phyloP scores from a whole-genome alignment of 2,797 vertebrate genomes.

The Enteromius fasciolatus region DNA sequence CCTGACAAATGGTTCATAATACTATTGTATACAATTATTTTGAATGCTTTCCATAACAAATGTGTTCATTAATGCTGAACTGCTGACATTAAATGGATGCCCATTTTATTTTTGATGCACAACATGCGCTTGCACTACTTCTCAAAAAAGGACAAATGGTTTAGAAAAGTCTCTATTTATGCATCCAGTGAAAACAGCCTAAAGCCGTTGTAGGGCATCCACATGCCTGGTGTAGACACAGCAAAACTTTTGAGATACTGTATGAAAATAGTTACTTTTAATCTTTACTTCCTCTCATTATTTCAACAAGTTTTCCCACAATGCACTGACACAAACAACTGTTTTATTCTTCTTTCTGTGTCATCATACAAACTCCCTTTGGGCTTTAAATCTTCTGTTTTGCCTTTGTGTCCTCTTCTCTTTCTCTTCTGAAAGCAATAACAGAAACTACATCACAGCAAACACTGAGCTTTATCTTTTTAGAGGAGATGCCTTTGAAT shows the following conservation, averaged over 20 bases:
- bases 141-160: background rate
- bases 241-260: background rate
- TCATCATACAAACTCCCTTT: conserved; percentile 24
- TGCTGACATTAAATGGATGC: background rate
- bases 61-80: background rate
- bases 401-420: background rate
- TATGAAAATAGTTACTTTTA: background rate
- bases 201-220: background rate
- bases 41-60: background rate
- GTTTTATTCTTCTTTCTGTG: background rate
- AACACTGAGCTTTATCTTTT: background rate
- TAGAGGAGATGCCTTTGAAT: background rate
- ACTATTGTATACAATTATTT: background rate
- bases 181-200: background rate
- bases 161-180: background rate
- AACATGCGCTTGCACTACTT: background rate
- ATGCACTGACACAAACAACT: background rate
- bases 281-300: background rate
- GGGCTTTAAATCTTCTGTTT: conserved; percentile 11
- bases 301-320: background rate
- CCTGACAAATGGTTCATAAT: background rate
- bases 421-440: conserved; percentile 7
- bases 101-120: background rate
- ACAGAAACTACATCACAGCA: conserved; percentile 5
- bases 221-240: background rate